Base-by-base conservation (phyloP, 2,113 vertebrate genomes). In the Lasiurus borealis region DNA sequence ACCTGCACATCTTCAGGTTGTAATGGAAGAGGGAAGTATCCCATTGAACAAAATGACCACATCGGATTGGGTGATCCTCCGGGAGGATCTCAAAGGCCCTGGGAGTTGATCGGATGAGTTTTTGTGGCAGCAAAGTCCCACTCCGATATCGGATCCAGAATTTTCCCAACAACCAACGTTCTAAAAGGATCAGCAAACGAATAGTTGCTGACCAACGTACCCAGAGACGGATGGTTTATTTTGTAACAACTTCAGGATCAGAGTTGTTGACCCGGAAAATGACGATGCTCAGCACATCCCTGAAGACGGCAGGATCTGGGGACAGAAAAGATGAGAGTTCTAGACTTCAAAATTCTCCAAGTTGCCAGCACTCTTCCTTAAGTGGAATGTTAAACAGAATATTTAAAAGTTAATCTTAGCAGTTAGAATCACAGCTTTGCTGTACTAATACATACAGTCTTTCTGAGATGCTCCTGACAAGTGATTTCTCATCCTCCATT, bases 251-350 rank as follows among this genome's bases (percentile, higher is more conserved):
- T 2, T 50, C 29, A 75, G 29, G 73, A 66, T 89, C 80, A 80
- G 66, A 44, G 23, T 48, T 36, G 10, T 91, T 94, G 94, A 88
- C 57, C 80, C 66, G n/a, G 84, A 93, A 95, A 94, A 44, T 81
- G 48, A 62, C 12, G 9, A 9, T 76, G 52, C 34, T 85, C 12
- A 69, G 57, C 36, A 54, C 31, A 76, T 59, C 6, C 25, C 2
- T 34, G 36, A 77, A 19, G 48, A 31, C 86, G 57, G 34, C 19
- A 48, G 54, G 46, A 66, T 76, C 46, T 31, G 54, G 50, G 64
- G 6, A 52, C 16, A 21, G 9, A 29, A 15, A 64, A 57, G 16
- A 6, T 8, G 14, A 44, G 31, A 52, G 68, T 59, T 81, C 29
- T 62, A 64, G 16, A 23, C 36, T 52, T 76, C 0, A 0, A 90